phyloP scores from a whole-genome alignment of 2,888 invertebrate genomes.

The Aporophyla lueneburgensis region DNA sequence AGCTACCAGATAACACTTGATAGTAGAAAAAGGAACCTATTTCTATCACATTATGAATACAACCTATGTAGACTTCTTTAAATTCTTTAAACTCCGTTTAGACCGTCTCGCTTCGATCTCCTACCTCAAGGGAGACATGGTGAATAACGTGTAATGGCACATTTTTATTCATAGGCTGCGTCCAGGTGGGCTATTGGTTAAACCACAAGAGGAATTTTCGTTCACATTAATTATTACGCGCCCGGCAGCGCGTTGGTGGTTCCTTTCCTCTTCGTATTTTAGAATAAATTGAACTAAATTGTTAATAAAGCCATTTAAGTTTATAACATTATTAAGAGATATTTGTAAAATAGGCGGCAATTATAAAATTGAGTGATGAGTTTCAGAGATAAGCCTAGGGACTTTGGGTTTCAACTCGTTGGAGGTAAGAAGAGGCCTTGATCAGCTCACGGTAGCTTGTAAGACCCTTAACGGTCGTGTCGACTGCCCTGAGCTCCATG shows the following conservation, averaged over 20 bases:
- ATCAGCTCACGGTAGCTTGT: no score
- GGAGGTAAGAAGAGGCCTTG: no score
- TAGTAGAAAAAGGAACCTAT: background rate
- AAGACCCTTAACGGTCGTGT: no score
- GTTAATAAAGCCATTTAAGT: background rate
- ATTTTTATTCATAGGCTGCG: slow-evolving; percentile 49
- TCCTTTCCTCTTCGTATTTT: slow-evolving; percentile 9
- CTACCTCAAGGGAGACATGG: background rate
- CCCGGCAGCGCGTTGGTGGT: background rate
- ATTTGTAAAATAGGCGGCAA: background rate
- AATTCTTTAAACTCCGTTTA: slow-evolving; percentile 36
- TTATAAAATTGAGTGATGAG: background rate
- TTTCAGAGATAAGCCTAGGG: background rate
- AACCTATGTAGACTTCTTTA: background rate
- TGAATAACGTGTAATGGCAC: slow-evolving; percentile 20
- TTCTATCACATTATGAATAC: no score
- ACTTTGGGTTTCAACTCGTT: no score
- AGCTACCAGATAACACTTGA: background rate
- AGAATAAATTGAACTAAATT: slow-evolving; percentile 13
- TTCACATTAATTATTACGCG: slow-evolving; percentile 42
- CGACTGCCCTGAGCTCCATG: no score
- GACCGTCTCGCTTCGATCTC: slow-evolving; percentile 2
- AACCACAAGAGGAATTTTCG: slow-evolving; percentile 46
- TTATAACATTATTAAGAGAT: background rate
- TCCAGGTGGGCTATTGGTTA: slow-evolving; percentile 14